phyloP scores from a whole-genome alignment of 1,140 invertebrate species.

The Bombus terrestris region DNA sequence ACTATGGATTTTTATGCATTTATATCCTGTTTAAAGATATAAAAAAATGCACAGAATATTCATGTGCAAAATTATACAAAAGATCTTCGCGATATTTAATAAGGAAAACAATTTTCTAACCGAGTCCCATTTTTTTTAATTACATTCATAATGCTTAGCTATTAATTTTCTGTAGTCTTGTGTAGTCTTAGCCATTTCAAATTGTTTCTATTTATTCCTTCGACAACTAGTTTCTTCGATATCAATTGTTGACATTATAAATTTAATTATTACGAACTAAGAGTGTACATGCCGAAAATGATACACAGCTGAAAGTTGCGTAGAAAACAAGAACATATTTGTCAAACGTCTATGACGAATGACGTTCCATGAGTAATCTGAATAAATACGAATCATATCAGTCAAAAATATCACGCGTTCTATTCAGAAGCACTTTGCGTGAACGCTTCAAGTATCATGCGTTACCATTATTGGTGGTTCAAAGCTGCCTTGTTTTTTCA shows the following conservation, averaged over 20 bases:
- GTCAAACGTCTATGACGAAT: neutral
- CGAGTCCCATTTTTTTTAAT: neutral
- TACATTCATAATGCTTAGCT: no score
- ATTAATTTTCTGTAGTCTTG: no score
- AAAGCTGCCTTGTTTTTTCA: neutral
- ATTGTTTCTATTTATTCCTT: no score
- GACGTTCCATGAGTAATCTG: neutral
- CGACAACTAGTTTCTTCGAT: no score
- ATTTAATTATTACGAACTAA: neutral
- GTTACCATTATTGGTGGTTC: neutral
- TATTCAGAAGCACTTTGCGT: neutral
- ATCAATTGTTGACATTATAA: no score
- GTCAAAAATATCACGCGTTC: neutral
- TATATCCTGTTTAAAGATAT: neutral
- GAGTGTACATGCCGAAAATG: no score
- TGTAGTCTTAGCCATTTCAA: no score
- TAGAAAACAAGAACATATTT: neutral
- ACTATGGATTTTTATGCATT: neutral
- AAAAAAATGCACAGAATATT: neutral
- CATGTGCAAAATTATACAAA: neutral
- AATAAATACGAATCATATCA: neutral
- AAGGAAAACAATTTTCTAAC: neutral
- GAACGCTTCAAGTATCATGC: neutral
- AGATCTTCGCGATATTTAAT: neutral
- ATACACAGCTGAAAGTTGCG: neutral